Conservation (phyloP, 2,888 invertebrate species). For the Nudaria mundana region DNA sequence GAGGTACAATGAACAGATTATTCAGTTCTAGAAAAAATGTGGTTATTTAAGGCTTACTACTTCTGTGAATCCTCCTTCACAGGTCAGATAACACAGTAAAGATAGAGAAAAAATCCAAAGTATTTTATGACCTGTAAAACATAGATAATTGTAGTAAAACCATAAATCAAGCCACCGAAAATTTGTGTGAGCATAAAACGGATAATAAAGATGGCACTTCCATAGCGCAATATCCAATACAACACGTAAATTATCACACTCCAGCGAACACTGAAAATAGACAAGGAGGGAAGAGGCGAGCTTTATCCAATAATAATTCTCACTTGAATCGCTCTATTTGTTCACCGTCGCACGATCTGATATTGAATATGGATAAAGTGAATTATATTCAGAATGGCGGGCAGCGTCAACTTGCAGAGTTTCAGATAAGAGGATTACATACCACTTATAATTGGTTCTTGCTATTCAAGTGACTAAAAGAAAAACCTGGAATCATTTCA, state of each 20-base stretch:
- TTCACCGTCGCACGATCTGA: slow-evolving; percentile 74
- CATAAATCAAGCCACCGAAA: slow-evolving; percentile 14
- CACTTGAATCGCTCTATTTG: slow-evolving; percentile 78
- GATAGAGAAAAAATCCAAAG: neutral
- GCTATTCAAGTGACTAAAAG: slow-evolving; percentile 64
- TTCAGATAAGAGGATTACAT: slow-evolving; percentile 74
- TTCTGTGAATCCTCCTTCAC: no score
- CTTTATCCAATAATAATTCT: slow-evolving; percentile 79
- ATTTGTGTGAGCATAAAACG: slow-evolving; percentile 10
- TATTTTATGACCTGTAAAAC: neutral
- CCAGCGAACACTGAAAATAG: slow-evolving; percentile 68
- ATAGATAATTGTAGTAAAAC: slow-evolving; percentile 2
- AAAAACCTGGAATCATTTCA: slow-evolving; percentile 57
- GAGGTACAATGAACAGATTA: no score
- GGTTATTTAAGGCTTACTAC: no score
- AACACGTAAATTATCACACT: slow-evolving; percentile 68
- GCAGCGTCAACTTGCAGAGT: slow-evolving; percentile 65
- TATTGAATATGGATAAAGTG: slow-evolving; percentile 80
- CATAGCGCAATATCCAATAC: slow-evolving; percentile 55
- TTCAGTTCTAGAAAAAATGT: no score
- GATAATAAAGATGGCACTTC: slow-evolving; percentile 43
- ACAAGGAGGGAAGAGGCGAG: slow-evolving; percentile 64
- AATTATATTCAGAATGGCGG: slow-evolving; percentile 73
- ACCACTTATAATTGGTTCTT: slow-evolving; percentile 78
- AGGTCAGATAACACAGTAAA: neutral